phyloP scores from a whole-genome alignment of 2,888 invertebrate genomes.

The Ametastegia equiseti region DNA sequence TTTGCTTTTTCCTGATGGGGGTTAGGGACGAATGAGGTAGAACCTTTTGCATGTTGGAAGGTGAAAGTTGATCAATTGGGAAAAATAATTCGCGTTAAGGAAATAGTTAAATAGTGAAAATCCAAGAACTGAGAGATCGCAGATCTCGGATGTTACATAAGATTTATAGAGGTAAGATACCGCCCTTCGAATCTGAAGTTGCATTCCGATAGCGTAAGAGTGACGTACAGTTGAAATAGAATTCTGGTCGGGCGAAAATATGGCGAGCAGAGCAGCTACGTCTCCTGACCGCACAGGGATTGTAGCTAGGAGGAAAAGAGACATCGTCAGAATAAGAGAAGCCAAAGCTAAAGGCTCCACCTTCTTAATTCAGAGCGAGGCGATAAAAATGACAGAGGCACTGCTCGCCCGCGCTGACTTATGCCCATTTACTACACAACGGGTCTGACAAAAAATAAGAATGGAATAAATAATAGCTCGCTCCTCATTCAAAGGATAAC shows the following conservation, averaged over 20 bases:
- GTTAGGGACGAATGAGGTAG: background rate
- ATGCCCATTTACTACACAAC: slow-evolving; percentile 70
- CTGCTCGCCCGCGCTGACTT: slow-evolving; percentile 73
- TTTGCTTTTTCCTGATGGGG: slow-evolving; percentile 38
- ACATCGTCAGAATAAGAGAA: slow-evolving; percentile 33
- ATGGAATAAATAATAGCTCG: slow-evolving; percentile 75
- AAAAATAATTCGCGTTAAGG: no score
- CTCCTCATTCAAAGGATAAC: slow-evolving; percentile 75
- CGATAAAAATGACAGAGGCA: slow-evolving; percentile 76
- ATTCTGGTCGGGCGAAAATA: background rate
- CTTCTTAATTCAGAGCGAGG: slow-evolving; percentile 68
- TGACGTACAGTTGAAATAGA: background rate
- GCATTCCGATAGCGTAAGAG: background rate
- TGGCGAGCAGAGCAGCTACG: background rate
- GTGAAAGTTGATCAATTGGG: background rate
- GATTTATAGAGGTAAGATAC: background rate
- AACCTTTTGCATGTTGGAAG: background rate
- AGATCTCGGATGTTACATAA: background rate
- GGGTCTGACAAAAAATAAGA: slow-evolving; percentile 74
- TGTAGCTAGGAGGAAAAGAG: slow-evolving; percentile 7
- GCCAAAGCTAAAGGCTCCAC: slow-evolving; percentile 42
- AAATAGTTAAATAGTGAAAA: no score
- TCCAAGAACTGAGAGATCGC: background rate
- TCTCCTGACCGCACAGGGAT: slow-evolving; percentile 38
- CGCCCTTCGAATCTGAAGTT: slow-evolving; percentile 27